Conservation (phyloP, 64 coral and sea anemone genomes). For the Pocillopora verrucosa region DNA sequence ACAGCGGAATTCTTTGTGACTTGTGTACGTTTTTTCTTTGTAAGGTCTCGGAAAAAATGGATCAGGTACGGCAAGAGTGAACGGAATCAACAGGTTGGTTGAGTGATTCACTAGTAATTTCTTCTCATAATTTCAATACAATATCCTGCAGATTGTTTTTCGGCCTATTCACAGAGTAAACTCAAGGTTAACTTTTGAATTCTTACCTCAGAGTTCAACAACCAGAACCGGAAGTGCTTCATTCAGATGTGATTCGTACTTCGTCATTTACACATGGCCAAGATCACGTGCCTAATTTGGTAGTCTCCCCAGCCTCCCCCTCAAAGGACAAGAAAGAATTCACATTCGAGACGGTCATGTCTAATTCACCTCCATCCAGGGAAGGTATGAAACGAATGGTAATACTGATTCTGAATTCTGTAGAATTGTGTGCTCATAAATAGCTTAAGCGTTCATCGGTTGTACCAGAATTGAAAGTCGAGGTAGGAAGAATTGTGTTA, state of each 20-base stretch:
- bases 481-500: too few relatives aligned
- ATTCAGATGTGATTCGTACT: constrained; percentile 6
- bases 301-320: constrained; percentile 44
- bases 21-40: background rate
- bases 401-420: too few relatives aligned
- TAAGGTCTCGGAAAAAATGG: background rate
- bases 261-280: background rate
- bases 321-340: constrained; percentile 5
- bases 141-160: too few relatives aligned
- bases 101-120: background rate
- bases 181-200: background rate
- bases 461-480: too few relatives aligned
- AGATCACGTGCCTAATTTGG: constrained; percentile 57
- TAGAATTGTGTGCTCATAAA: too few relatives aligned
- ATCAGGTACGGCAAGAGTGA: background rate
- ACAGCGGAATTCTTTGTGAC: too few relatives aligned
- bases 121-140: background rate
- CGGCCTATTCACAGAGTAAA: too few relatives aligned
- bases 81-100: constrained; percentile 37
- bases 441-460: too few relatives aligned
- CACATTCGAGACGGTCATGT: constrained; percentile 2
- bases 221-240: constrained; percentile 81
- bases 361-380: background rate
- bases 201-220: constrained; percentile 51
- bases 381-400: background rate